Evolutionary conservation across 2,113 vertebrate genomes (phyloP), one percentile per base, ranked within the genome.

Genomic region (Neoarius graeffei): DNA sequence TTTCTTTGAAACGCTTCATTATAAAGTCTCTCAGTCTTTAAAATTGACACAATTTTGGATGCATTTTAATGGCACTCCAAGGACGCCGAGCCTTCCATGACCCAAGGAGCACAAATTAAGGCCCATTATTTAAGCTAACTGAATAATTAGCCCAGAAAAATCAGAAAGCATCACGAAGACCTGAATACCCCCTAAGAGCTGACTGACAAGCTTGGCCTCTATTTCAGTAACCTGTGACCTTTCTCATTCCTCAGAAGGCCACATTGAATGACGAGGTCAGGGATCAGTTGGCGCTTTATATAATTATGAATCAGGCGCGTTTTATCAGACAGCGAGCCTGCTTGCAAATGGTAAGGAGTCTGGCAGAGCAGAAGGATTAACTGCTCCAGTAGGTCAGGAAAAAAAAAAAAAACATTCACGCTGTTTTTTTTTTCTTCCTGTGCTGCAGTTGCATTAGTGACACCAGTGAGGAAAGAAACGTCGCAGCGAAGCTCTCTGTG

Each of bases 71-170:
- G 5, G 2, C 56, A 19, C 56, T 69, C 9, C 13, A 6, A 25
- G 20, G 4, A 71, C n/a, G 9, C 54, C 48, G 69, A 48, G 81
- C 80, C 87, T 69, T 76, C 62, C 56, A 13, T 64, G 42, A 89
- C 82, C 86, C 52, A 87, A 77, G 52, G 50, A 88, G 76, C 67
- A 54, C 81, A 42, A 83, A 69, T n/a, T 23, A 81, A 9, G 19
- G 42, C 85, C 69, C 56, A 87, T 87, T 90, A 86, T 86, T 88
- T 84, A 90, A 90, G 89, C 89, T 92, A 91, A 92, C 91, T 80
- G 85, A 89, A 92, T 91, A 89, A 93, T 93, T 91, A 91, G 80
- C 30, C 80, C 35, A 77, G 87, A 74, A 88, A 92, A 90, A 73
- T 85, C 91, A 56, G 86, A 88, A 85, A 90, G 93, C 90, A 7